phyloP scores from a whole-genome alignment of 2,888 invertebrate species.

The Auanema sp. region DNA sequence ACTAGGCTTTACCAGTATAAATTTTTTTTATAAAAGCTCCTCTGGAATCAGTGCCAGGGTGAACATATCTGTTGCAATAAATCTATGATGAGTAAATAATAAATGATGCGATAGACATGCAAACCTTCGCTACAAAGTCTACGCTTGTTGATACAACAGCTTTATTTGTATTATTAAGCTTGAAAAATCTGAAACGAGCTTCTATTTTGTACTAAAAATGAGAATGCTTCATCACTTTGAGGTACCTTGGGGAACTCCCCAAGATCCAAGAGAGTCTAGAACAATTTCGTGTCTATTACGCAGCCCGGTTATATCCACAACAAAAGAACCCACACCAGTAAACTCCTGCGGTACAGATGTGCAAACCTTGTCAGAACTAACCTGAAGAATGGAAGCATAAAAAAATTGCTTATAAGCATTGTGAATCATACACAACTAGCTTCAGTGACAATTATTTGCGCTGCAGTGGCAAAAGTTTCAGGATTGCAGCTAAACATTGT shows the following conservation, averaged over 20 bases:
- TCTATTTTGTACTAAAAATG: too few species aligned
- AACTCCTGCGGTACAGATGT: conserved; percentile 36
- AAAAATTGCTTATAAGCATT: too few species aligned
- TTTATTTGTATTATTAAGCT: conserved; percentile 2
- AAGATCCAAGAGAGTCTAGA: conserved; percentile 34
- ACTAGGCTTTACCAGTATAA: conserved; percentile 25
- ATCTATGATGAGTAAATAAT: conserved; percentile 19
- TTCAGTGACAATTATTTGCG: conserved; percentile 24
- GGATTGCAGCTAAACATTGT: conserved; percentile 23
- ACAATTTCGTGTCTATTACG: conserved; percentile 16
- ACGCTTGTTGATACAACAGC: background rate
- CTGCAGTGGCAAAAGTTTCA: conserved; percentile 20
- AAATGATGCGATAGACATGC: background rate
- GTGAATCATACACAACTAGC: conserved; percentile 15
- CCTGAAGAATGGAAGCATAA: conserved; percentile 16
- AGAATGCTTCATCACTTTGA: conserved; percentile 7
- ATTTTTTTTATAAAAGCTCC: conserved; percentile 36
- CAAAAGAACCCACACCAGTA: conserved; percentile 38
- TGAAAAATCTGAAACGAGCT: background rate
- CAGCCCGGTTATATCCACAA: conserved; percentile 15
- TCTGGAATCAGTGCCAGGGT: conserved; percentile 37
- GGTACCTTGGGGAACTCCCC: conserved; percentile 25
- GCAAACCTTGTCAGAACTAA: conserved; percentile 24
- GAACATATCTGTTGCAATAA: conserved; percentile 35
- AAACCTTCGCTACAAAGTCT: conserved; percentile 2